phyloP scores from a whole-genome alignment of 1,140 invertebrate species.

The Sitodiplosis mosellana region DNA sequence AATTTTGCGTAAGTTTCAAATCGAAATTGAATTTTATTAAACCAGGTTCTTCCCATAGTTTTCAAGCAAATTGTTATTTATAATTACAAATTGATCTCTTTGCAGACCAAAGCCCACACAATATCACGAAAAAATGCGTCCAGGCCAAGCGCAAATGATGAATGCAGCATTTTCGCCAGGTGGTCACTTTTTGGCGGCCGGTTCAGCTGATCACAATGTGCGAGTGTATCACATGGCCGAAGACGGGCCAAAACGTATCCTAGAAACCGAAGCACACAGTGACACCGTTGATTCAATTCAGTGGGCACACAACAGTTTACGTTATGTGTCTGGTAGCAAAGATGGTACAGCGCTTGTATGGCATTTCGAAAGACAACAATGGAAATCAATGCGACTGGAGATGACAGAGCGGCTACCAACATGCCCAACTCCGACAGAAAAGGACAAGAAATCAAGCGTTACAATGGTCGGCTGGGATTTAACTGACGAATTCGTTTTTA shows the following conservation, averaged over 20 bases:
- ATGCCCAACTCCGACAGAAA: conserved; percentile 23
- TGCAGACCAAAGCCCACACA: conserved; percentile 64
- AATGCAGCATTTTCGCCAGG: conserved; percentile 89
- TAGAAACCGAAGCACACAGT: conserved; percentile 72
- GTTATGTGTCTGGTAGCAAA: conserved; percentile 89
- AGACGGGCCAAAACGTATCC: conserved; percentile 41
- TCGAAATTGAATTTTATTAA: background rate
- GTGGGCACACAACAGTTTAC: conserved; percentile 70
- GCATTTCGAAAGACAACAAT: conserved; percentile 77
- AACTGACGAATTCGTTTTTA: conserved; percentile 75
- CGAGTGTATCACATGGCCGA: conserved; percentile 72
- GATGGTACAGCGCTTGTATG: conserved; percentile 92
- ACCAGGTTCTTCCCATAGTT: background rate
- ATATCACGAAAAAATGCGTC: conserved; percentile 82
- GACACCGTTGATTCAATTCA: conserved; percentile 93
- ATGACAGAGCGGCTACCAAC: conserved; percentile 50
- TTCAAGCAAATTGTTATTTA: no score
- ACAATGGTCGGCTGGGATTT: conserved; percentile 93
- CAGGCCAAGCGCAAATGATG: conserved; percentile 89
- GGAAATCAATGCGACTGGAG: conserved; percentile 57
- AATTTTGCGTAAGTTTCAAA: conserved; percentile 37
- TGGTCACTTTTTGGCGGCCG: conserved; percentile 83
- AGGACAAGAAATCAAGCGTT: conserved; percentile 50
- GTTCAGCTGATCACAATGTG: conserved; percentile 85
- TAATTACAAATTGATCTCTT: conserved; percentile 8